These are phyloP conservation scores for Sander vitreus DNA, from an alignment of 2,113 vertebrate genomes.

Conservation along the genomic window DNA sequence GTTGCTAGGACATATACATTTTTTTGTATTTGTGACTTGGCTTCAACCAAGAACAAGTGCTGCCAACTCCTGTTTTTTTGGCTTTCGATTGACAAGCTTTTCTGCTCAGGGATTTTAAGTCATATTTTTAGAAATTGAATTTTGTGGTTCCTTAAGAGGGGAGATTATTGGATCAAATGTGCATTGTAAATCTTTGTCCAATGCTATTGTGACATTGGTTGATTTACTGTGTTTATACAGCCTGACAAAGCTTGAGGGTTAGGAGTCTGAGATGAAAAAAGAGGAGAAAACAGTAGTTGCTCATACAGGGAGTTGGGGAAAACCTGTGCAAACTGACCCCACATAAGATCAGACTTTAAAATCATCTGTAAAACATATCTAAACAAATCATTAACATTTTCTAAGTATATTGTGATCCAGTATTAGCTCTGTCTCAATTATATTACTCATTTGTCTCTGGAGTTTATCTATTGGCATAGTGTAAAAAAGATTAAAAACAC, in stretches of 20 bases:
- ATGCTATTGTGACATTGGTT: conserved; percentile 26
- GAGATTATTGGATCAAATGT: conserved; percentile 7
- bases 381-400: background rate
- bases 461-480: background rate
- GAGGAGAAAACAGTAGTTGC: background rate
- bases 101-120: conserved; percentile 37
- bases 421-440: conserved; percentile 2
- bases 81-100: conserved; percentile 47
- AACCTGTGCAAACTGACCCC: background rate
- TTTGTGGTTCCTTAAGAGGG: conserved; percentile 24
- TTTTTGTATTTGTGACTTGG: conserved; percentile 45
- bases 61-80: conserved; percentile 50
- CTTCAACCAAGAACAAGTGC: conserved; percentile 42
- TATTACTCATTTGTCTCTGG: conserved; percentile 2
- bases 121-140: conserved; percentile 26
- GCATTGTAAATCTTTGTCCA: conserved; percentile 15
- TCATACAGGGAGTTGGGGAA: background rate
- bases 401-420: background rate
- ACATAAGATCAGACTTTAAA: background rate
- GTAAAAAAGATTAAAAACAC: conserved; percentile 19
- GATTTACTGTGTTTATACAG: conserved; percentile 17
- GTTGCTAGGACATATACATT: conserved; percentile 19
- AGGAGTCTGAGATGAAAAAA: conserved; percentile 6
- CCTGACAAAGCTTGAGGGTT: conserved; percentile 22
- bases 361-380: background rate